Conservation (phyloP, 2,113 vertebrate species). For the Nannospalax galili region DNA sequence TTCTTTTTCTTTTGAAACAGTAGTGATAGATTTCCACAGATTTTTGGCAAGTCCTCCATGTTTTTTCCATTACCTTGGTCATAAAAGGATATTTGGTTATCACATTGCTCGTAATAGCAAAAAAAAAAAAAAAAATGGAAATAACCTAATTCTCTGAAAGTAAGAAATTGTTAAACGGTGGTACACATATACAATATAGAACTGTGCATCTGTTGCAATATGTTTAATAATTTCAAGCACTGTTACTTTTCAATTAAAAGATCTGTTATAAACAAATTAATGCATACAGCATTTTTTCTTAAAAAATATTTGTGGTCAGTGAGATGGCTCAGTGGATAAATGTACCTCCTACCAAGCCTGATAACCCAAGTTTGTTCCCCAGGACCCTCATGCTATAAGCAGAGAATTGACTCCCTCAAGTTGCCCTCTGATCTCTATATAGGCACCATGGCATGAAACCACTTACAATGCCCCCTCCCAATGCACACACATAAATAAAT, state of each 20-base stretch:
- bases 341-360: no score
- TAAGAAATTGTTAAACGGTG: slow-evolving; percentile 25
- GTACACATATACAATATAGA: neutral
- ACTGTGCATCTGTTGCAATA: neutral
- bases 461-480: no score
- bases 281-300: neutral
- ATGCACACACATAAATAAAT: no score
- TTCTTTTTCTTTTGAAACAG: neutral
- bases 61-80: slow-evolving; percentile 28
- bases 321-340: no score
- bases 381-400: neutral
- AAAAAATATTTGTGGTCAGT: neutral
- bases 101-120: neutral
- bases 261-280: neutral
- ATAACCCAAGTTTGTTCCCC: neutral
- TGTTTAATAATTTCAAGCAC: neutral
- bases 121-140: slow-evolving; percentile 16
- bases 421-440: no score
- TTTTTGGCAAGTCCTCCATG: neutral
- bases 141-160: neutral
- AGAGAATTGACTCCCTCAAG: no score
- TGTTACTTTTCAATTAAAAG: slow-evolving; percentile 3
- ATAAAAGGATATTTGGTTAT: slow-evolving; percentile 18
- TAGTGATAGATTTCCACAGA: neutral
- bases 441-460: no score